phyloP scores from a whole-genome alignment of 2,888 invertebrate genomes.

The Limnephilus auricula region DNA sequence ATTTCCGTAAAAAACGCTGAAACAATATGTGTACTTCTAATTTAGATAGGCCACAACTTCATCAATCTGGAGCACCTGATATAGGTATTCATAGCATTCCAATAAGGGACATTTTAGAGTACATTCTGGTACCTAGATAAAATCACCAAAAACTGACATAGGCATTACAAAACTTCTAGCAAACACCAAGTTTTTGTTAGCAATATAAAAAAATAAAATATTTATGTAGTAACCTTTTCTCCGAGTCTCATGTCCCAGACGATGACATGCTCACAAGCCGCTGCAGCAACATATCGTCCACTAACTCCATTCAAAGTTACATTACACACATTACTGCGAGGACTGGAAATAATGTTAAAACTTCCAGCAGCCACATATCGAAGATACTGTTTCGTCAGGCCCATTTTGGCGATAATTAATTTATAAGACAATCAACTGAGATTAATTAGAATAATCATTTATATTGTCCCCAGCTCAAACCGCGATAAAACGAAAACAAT shows the following conservation, averaged over 20 bases:
- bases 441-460: conserved; percentile 14
- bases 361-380: conserved; percentile 90
- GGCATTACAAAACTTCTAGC: too few relatives aligned
- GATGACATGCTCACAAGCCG: conserved; percentile 94
- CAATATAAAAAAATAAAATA: background rate
- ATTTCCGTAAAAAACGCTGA: too few relatives aligned
- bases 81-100: too few relatives aligned
- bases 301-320: conserved; percentile 86
- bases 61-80: too few relatives aligned
- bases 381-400: conserved; percentile 95
- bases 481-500: conserved; percentile 6
- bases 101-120: too few relatives aligned
- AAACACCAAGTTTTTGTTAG: background rate
- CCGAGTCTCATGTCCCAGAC: conserved; percentile 95
- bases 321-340: conserved; percentile 88
- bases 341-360: conserved; percentile 92
- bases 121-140: too few relatives aligned
- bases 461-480: background rate
- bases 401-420: conserved; percentile 78
- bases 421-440: background rate
- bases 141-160: too few relatives aligned
- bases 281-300: conserved; percentile 92
- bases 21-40: too few relatives aligned
- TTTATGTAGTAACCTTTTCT: conserved; percentile 80
- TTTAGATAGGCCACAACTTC: too few relatives aligned